Conservation (phyloP, 1,140 invertebrate genomes). For the Ganaspis sp. region DNA sequence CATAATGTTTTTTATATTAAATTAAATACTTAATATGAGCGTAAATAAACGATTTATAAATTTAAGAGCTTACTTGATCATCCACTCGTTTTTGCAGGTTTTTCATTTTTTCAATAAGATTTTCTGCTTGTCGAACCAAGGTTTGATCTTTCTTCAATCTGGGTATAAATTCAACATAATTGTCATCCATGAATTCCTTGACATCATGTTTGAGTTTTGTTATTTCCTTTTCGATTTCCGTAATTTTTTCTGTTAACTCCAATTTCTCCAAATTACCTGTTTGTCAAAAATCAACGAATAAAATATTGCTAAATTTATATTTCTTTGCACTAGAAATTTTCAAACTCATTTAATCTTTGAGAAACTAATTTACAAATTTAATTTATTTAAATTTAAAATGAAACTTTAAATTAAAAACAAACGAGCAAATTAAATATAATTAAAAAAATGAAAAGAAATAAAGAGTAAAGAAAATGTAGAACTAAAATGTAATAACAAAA, state of each 20-base stretch:
- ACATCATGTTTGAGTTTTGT: slow-evolving; percentile 77
- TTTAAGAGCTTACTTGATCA: slow-evolving; percentile 63
- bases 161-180: slow-evolving; percentile 76
- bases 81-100: slow-evolving; percentile 76
- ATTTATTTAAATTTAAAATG: no score
- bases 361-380: no score
- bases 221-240: slow-evolving; percentile 77
- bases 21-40: background rate
- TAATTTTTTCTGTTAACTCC: slow-evolving; percentile 75
- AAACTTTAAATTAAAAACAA: no score
- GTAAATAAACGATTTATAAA: background rate
- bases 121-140: slow-evolving; percentile 73
- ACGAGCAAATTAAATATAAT: no score
- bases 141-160: slow-evolving; percentile 75
- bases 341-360: no score
- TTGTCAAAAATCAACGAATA: no score
- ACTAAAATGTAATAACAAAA: no score
- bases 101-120: slow-evolving; percentile 74
- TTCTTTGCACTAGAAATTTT: no score
- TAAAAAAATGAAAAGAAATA: no score
- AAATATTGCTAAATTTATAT: no score
- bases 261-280: slow-evolving; percentile 63
- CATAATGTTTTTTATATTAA: no score
- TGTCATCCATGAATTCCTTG: slow-evolving; percentile 75
- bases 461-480: no score